Conservation (phyloP, 2,888 invertebrate species). For the Unio delphinus region DNA sequence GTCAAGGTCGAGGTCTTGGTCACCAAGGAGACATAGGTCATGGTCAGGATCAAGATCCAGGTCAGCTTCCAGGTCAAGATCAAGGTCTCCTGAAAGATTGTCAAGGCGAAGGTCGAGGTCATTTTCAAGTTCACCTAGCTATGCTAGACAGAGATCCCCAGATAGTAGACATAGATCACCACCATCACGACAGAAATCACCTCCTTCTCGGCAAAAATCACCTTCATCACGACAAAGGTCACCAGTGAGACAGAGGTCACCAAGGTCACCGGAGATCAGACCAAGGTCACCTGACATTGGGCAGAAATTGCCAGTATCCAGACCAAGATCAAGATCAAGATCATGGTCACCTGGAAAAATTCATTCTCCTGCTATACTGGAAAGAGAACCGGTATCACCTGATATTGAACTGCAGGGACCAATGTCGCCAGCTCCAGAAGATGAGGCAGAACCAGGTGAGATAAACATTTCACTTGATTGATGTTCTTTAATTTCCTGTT, state of each 20-base stretch:
- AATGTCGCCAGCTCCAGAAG: constrained; percentile 40
- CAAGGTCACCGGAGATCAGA: no score
- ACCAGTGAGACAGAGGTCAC: constrained; percentile 9
- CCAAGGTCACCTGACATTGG: no score
- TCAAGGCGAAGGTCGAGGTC: constrained; percentile 23
- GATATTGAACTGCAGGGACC: constrained; percentile 24
- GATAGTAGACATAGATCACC: constrained; percentile 14
- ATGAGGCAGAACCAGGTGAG: constrained; percentile 36
- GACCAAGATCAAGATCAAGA: constrained; percentile 27
- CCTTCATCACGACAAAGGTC: background rate
- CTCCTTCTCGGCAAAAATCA: constrained; percentile 11
- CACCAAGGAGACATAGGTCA: constrained; percentile 10
- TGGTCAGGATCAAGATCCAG: constrained; percentile 32
- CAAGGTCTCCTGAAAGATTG: constrained; percentile 24
- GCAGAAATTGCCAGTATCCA: no score
- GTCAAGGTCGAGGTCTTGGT: constrained; percentile 10
- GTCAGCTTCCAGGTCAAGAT: constrained; percentile 36
- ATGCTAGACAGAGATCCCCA: constrained; percentile 36
- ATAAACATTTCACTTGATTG: background rate
- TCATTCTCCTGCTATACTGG: background rate
- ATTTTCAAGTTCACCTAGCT: constrained; percentile 28
- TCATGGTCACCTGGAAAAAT: constrained; percentile 27
- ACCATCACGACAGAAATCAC: constrained; percentile 22
- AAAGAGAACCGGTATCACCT: constrained; percentile 6
- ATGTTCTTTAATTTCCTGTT: background rate